Evolutionary conservation across 2,888 invertebrate genomes (phyloP), one percentile per base, ranked within the genome.

Genomic region (Drosophila kuntzei): DNA sequence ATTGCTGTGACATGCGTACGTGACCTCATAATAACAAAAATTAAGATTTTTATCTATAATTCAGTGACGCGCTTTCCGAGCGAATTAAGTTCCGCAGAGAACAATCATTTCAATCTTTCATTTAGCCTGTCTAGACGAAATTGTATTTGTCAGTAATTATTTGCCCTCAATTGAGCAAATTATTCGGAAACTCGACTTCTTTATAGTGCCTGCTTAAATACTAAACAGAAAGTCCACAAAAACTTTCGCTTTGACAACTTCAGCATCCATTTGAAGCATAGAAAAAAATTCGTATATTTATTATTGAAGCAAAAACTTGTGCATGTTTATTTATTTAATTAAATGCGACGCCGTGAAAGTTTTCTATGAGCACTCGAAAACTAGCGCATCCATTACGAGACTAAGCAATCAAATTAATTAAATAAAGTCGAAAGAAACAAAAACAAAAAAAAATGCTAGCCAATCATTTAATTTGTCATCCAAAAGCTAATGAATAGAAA

Each of bases 21-120:
- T 85, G 85, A 85, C 89, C 89, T 81, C 86, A 84, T 85, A 87
- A 79, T 85, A 81, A 71, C 63, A 71, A 29, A 85, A 29, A 85
- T 87, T 79, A 87, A 87, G 85, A 85, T 85, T 89, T 85, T 73
- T 87, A 85, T 85, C 85, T 89, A 85, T 77, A 83, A 83, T 87
- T 88, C 87, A 75, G 71, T 63, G 55, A 64, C 66, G 88, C 74
- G 70, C 81, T 66, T 78, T 61, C 46, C 54, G 69, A 55, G 39
- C 20, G 61, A 74, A 76, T 76, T 74, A 76, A 74, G 54, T 74
- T 36, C 32, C 37, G 39, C 39, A 46, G 29, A 34, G 37, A 41
- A 70, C 71, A 77, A 71, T 76, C 60, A 71, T 71, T 74, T 54
- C 55, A 39, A 53, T 73, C 36, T 60, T 67, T 12, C 27, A n/a